Base-by-base conservation (phyloP, 2,113 vertebrate genomes). In the Irena cyanogastra region DNA sequence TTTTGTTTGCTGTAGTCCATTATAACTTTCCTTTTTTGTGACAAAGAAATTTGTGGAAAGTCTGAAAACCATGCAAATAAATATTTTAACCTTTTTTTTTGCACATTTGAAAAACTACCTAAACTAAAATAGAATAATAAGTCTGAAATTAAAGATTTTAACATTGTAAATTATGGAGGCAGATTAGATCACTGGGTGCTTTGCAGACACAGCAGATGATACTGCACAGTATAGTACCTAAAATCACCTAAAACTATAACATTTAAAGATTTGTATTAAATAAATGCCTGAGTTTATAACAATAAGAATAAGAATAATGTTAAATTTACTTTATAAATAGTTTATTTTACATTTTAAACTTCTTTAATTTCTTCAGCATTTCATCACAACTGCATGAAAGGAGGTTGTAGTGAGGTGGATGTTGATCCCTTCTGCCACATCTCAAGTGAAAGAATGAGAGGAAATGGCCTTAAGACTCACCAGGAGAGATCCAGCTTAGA, bases 291-390 rank as follows among this genome's bases (percentile, higher is more conserved):
- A 31, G 5, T 64, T 86, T 87, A 41, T 66, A 66, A 81, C 14
- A 69, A 31, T 54, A 76, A 83, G 9, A 77, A 24, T 2, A 30
- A 37, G 21, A 17, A 45, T 30, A 66, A 84, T 35, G 7, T 44
- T 56, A 61, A 69, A 87, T 54, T 65, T 75, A 15, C 33, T 68
- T 88, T 27, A 86, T 78, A 74, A 21, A 31, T 21, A 23, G 87
- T 93, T 96, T 87, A 90, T 50, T 93, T 94, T 75, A 82, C 27
- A 75, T 88, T 97, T 92, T 89, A 87, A 74, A 72, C 10, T 33
- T 19, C 31, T 93, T 95, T 96, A 74, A 80, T 83, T 79, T 50
- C 47, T 75, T 93, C 39, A 83, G 9, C 35, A 91, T 81, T 89
- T 88, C 37, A 69, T 52, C 39, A 16, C 7, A 37, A 15, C 27